These are phyloP conservation scores for Cheilosia impressa DNA, from an alignment of 2,888 invertebrate species.

Conservation along the genomic window DNA sequence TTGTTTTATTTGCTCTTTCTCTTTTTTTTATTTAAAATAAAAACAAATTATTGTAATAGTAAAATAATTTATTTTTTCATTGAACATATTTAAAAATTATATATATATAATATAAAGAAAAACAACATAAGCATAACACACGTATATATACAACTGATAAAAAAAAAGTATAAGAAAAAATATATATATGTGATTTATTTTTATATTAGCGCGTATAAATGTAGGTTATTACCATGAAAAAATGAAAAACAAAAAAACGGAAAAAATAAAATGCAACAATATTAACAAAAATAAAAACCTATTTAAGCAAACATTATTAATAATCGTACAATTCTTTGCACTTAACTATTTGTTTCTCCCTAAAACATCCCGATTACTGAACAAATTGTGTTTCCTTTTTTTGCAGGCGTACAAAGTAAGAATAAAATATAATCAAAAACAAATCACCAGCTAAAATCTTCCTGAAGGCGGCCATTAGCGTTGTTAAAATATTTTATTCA, in stretches of 20 bases:
- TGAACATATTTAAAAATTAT: constrained; percentile 53
- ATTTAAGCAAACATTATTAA: constrained; percentile 65
- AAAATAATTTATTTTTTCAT: constrained; percentile 73
- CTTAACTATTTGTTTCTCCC: background rate
- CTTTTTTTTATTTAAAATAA: constrained; percentile 19
- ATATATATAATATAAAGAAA: constrained; percentile 41
- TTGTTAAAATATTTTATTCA: constrained; percentile 27
- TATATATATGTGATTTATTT: constrained; percentile 75
- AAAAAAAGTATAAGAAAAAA: constrained; percentile 54
- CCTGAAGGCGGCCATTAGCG: constrained; percentile 41
- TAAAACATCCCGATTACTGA: constrained; percentile 29
- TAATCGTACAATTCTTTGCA: constrained; percentile 40
- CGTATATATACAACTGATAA: constrained; percentile 61
- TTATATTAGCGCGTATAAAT: constrained; percentile 74
- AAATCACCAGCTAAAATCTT: constrained; percentile 40
- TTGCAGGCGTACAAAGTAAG: constrained; percentile 72
- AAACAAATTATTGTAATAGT: constrained; percentile 62
- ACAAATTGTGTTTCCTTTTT: constrained; percentile 56
- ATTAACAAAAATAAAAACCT: constrained; percentile 59
- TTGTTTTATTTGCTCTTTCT: constrained; percentile 27
- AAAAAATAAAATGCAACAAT: constrained; percentile 51
- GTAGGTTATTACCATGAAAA: constrained; percentile 67
- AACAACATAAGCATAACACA: constrained; percentile 50
- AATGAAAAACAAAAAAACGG: constrained; percentile 38
- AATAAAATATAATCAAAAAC: constrained; percentile 11